These are phyloP conservation scores for Daphoenositta chrysoptera DNA, from an alignment of 2,113 vertebrate genomes.

Conservation along the genomic window DNA sequence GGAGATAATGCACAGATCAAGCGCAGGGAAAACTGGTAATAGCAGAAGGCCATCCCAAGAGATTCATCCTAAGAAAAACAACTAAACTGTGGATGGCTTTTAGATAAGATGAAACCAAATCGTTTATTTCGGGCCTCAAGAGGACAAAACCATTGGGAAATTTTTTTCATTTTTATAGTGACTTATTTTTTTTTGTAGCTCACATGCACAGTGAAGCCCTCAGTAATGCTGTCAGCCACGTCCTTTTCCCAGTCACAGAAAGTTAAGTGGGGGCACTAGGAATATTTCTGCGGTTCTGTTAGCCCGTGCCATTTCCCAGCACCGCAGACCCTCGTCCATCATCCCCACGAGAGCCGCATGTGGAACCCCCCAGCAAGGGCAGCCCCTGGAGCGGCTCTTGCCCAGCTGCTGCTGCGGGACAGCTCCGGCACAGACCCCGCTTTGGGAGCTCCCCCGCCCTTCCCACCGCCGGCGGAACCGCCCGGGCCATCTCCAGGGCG, in stretches of 20 bases:
- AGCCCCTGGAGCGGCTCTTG: rapidly evolving
- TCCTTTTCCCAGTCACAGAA: not conserved
- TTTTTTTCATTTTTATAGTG: not conserved
- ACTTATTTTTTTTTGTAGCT: no score
- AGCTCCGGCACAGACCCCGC: not conserved
- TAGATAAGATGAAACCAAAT: not conserved
- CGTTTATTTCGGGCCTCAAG: not conserved
- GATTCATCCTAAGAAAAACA: not conserved
- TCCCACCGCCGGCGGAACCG: rapidly evolving
- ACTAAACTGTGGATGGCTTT: not conserved
- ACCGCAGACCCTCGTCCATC: rapidly evolving
- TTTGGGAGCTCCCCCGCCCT: not conserved
- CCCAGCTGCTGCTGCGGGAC: not conserved
- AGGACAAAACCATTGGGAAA: not conserved
- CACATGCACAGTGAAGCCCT: rapidly evolving
- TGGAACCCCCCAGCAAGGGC: rapidly evolving
- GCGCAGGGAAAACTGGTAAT: not conserved
- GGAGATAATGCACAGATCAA: rapidly evolving
- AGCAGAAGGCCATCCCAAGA: not conserved
- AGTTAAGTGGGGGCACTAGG: rapidly evolving
- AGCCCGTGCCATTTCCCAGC: rapidly evolving
- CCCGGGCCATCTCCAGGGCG: rapidly evolving
- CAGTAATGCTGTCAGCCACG: not conserved
- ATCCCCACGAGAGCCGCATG: rapidly evolving
- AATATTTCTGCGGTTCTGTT: rapidly evolving